These are phyloP conservation scores for Callyntrura sp. DNA, from an alignment of 2,888 invertebrate species.

Conservation along the genomic window DNA sequence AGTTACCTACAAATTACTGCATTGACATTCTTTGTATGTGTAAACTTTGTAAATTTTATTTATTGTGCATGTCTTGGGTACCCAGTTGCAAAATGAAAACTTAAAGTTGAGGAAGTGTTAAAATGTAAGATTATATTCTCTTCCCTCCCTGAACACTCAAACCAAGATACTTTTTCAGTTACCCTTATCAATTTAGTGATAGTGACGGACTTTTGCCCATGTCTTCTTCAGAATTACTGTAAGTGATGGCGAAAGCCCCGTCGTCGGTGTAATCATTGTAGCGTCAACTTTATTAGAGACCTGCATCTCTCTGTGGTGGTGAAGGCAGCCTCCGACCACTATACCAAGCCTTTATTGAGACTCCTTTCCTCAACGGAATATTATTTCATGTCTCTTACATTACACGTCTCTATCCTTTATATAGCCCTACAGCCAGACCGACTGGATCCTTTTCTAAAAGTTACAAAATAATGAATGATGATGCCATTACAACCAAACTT, in stretches of 20 bases:
- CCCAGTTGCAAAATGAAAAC: too few relatives aligned
- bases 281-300: conserved; percentile 47
- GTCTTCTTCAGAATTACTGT: background rate
- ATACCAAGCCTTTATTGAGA: background rate
- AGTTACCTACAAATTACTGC: too few relatives aligned
- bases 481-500: too few relatives aligned
- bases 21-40: too few relatives aligned
- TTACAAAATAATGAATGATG: too few relatives aligned
- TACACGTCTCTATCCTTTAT: background rate
- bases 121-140: background rate
- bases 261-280: conserved; percentile 39
- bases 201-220: background rate
- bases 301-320: conserved; percentile 14
- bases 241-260: conserved; percentile 54
- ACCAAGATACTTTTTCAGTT: background rate
- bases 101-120: too few relatives aligned
- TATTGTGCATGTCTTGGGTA: too few relatives aligned
- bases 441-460: conserved; percentile 65
- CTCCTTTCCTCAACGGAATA: background rate
- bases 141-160: background rate
- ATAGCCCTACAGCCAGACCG: conserved; percentile 54
- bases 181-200: background rate
- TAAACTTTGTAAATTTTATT: too few relatives aligned
- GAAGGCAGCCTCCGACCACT: background rate
- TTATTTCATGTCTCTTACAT: too few relatives aligned